phyloP scores from a whole-genome alignment of 2,888 invertebrate genomes.

The Megastigmus dorsalis region DNA sequence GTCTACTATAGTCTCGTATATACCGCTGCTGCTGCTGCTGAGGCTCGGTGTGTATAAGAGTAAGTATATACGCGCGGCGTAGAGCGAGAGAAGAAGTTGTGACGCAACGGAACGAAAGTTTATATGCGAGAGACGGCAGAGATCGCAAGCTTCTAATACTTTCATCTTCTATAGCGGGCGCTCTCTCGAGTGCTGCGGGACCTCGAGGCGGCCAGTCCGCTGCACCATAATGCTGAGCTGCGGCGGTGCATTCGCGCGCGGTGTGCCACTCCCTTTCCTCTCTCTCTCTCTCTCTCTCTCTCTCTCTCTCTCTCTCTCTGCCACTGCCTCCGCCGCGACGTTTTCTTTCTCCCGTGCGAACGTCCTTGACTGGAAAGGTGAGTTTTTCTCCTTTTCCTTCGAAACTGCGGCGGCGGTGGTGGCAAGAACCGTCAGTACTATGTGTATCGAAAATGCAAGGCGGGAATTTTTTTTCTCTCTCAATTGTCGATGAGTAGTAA shows the following conservation, averaged over 20 bases:
- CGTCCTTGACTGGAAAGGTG: conserved; percentile 53
- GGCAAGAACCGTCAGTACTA: no score
- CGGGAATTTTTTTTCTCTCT: background rate
- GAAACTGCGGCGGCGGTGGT: background rate
- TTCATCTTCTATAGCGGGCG: no score
- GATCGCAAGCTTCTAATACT: no score
- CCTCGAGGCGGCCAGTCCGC: conserved; percentile 20
- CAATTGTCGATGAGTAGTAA: conserved; percentile 7
- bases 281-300: background rate
- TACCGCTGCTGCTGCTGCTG: no score
- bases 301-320: background rate
- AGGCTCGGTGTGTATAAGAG: no score
- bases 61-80: no score
- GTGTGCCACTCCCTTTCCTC: conserved; percentile 46
- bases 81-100: background rate
- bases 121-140: no score
- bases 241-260: background rate
- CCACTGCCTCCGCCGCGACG: background rate
- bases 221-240: no score
- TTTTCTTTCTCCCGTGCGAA: conserved; percentile 37
- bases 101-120: conserved; percentile 52
- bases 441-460: no score
- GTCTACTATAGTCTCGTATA: background rate
- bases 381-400: conserved; percentile 45
- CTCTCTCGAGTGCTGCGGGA: background rate